Evolutionary conservation across 2,113 vertebrate species (phyloP), one percentile per base, ranked within the genome.

Genomic region (Brienomyrus longianalis): DNA sequence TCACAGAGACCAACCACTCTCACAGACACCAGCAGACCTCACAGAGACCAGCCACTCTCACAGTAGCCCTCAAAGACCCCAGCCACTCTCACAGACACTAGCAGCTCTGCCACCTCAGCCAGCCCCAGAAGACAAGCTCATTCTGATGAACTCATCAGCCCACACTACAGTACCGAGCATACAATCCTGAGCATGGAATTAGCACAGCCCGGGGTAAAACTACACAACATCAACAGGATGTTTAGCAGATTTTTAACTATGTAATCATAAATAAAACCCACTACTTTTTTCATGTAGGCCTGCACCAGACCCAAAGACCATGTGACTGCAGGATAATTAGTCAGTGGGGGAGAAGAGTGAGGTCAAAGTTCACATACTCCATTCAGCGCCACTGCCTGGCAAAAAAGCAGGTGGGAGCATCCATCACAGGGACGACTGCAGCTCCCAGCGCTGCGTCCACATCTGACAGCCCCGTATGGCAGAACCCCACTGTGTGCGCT

Each of bases 121-220:
- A 47, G 15, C 3, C 66, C 80, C 83, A 43, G 47, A 31, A 43
- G 10, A 35, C 66, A 62, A 86, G 86, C 74, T 91, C 31, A n/a
- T 89, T 88, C 88, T n/a, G 80, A 90, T 91, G 90, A 94, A 90
- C 90, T 90, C 88, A 92, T 74, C 50, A 31, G 17, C 66, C 35
- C n/a, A 35, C 66, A 35, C 27, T 74, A 35, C 66, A 31, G 3
- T 74, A 35, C 3, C 23, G 2, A n/a, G 56, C 56, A n/a, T 62
- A 62, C 56, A 74, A 27, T 35, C 8, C 66, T 74, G 11, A 35
- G 0, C 66, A 35, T 35, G 66, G 66, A 62, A 62, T 62, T 62
- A 62, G 23, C 27, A 31, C n/a, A 70, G 27, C n/a, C 62, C 1
- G 11, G 27, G n/a, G 62, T 31, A 27, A 27, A 11, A 39, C 70